These are phyloP conservation scores for Chydorus sphaericus DNA, from an alignment of 2,888 invertebrate species.

Conservation along the genomic window DNA sequence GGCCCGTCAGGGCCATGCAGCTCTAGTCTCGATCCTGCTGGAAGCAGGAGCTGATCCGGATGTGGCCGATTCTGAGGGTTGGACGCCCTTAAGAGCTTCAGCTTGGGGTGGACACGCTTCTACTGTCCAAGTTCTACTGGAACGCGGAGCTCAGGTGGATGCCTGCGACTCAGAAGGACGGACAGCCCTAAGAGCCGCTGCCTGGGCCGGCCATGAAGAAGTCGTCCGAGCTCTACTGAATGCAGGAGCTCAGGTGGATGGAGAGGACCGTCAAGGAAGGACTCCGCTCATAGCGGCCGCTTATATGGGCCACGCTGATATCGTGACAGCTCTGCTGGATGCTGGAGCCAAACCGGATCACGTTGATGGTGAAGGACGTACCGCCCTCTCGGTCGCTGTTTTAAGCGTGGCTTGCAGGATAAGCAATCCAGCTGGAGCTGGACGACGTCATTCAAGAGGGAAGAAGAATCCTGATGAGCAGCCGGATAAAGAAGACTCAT, in stretches of 20 bases:
- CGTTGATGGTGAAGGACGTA: constrained; percentile 72
- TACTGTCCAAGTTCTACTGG: constrained; percentile 27
- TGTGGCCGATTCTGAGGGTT: constrained; percentile 68
- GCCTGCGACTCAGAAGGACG: constrained; percentile 63
- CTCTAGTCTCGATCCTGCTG: constrained; percentile 43
- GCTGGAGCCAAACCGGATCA: constrained; percentile 71
- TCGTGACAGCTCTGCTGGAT: constrained; percentile 65
- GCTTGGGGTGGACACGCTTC: constrained; percentile 87
- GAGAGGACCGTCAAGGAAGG: constrained; percentile 33
- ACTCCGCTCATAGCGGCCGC: constrained; percentile 43
- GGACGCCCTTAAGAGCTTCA: constrained; percentile 80
- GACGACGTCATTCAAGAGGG: background rate
- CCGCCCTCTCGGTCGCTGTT: constrained; percentile 74
- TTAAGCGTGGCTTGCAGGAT: constrained; percentile 43
- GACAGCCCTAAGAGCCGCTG: constrained; percentile 76
- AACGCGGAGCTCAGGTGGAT: constrained; percentile 39
- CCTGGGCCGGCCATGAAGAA: constrained; percentile 40
- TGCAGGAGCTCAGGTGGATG: constrained; percentile 31
- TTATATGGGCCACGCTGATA: constrained; percentile 90
- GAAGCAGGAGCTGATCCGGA: constrained; percentile 53
- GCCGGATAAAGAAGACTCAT: background rate
- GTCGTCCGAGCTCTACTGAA: constrained; percentile 29
- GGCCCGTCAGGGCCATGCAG: constrained; percentile 58
- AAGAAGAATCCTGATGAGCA: background rate
- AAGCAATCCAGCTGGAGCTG: too few species aligned